Percentiles rank a stretch among this genome's conserved stretches.
These are phyloP conservation scores for Drosophila quadrilineata DNA, from an alignment of 1,140 invertebrate species.

Conservation along the genomic window DNA sequence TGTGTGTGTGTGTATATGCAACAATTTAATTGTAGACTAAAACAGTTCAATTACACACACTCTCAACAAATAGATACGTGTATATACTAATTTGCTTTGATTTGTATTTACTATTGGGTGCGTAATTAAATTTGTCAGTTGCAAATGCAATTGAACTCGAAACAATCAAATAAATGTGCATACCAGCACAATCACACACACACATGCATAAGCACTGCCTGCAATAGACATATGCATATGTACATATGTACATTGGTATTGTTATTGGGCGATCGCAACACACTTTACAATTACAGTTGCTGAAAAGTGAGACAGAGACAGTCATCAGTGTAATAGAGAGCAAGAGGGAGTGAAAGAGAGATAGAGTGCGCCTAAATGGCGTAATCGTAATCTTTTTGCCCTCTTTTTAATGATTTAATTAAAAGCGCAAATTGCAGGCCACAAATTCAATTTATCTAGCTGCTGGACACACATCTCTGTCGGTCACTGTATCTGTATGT, in stretches of 20 bases:
- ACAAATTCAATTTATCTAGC: slow-evolving; percentile 68
- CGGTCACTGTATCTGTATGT: too few species aligned
- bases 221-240: slow-evolving; percentile 8
- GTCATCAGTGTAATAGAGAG: neutral
- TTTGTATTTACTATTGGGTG: slow-evolving; percentile 57
- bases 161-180: slow-evolving; percentile 21
- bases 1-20: slow-evolving; percentile 37
- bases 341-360: neutral
- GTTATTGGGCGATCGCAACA: slow-evolving; percentile 2
- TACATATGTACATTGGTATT: neutral
- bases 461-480: too few species aligned
- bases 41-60: slow-evolving; percentile 71
- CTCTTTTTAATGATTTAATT: slow-evolving; percentile 73
- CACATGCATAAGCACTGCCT: neutral
- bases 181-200: neutral
- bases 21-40: slow-evolving; percentile 67
- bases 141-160: slow-evolving; percentile 32
- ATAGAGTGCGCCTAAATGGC: slow-evolving; percentile 53
- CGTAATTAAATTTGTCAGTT: slow-evolving; percentile 64
- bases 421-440: slow-evolving; percentile 67
- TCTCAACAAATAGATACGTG: slow-evolving; percentile 66
- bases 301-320: too few species aligned
- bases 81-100: slow-evolving; percentile 60
- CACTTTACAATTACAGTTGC: slow-evolving; percentile 23
- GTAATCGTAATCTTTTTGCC: slow-evolving; percentile 78